Conservation (phyloP, 2,888 invertebrate genomes). For the Ophion slaviceki region DNA sequence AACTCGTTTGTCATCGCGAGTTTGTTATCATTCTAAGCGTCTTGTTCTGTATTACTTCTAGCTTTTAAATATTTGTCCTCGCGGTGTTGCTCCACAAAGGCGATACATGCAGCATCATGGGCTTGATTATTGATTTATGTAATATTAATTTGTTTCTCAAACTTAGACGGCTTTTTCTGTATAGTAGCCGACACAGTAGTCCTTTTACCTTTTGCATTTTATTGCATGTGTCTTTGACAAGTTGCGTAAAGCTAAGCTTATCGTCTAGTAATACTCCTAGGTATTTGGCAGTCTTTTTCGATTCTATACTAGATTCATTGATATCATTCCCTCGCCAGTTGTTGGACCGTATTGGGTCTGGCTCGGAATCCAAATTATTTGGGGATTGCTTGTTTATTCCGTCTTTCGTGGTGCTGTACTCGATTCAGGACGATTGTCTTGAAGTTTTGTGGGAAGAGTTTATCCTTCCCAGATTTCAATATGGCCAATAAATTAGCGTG, state of each 20-base stretch:
- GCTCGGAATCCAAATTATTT: constrained; percentile 13
- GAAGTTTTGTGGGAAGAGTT: neutral
- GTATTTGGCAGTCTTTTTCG: constrained; percentile 59
- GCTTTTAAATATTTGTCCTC: neutral
- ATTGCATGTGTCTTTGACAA: constrained; percentile 44
- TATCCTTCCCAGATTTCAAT: too few species aligned
- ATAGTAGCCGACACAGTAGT: constrained; percentile 15
- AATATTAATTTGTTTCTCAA: neutral
- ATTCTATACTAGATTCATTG: neutral
- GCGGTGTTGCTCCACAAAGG: constrained; percentile 26
- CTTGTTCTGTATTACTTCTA: constrained; percentile 23
- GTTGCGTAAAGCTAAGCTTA: constrained; percentile 63
- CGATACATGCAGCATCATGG: constrained; percentile 18
- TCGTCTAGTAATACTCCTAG: constrained; percentile 69
- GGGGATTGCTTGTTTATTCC: neutral
- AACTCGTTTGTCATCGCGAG: too few species aligned
- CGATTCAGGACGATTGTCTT: neutral
- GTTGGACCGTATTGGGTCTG: neutral
- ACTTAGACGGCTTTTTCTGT: constrained; percentile 23
- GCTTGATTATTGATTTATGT: constrained; percentile 31
- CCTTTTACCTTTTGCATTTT: constrained; percentile 4
- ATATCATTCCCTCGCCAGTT: neutral
- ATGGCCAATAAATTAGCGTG: constrained; percentile 12
- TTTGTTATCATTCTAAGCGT: constrained; percentile 14
- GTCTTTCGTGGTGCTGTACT: neutral